Conservation (phyloP, 2,797 vertebrate species). For the Sorex maritimensis region DNA sequence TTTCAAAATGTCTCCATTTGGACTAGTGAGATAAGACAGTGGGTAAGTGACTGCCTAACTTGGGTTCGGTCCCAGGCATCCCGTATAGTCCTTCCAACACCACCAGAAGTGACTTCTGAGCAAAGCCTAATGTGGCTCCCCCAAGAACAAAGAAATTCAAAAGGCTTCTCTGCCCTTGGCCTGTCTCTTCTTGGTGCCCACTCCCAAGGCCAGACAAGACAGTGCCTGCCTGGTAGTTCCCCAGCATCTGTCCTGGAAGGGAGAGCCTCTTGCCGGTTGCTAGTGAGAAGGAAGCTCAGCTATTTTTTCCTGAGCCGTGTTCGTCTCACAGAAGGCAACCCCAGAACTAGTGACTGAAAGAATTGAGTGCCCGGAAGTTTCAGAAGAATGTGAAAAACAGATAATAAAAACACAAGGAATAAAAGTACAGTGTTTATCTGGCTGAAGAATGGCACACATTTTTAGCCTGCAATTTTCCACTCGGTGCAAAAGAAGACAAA, state of each 20-base stretch:
- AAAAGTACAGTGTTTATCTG: slow-evolving; percentile 14
- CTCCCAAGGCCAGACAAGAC: not conserved
- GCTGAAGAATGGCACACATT: not conserved
- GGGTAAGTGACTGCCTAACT: no score
- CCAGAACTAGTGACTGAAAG: not conserved
- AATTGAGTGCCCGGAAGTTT: not conserved
- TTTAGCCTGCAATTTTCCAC: slow-evolving; percentile 26
- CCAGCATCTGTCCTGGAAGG: not conserved
- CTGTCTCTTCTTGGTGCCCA: not conserved
- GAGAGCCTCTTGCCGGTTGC: no score
- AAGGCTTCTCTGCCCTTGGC: not conserved
- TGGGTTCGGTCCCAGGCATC: no score
- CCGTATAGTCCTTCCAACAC: no score
- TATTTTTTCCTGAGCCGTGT: not conserved
- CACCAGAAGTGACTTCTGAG: no score
- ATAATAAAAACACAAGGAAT: not conserved
- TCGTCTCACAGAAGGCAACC: not conserved
- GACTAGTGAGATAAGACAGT: no score
- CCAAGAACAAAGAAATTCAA: not conserved
- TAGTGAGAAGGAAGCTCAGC: not conserved
- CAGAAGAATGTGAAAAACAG: not conserved
- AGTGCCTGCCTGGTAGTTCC: not conserved
- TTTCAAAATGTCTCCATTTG: slow-evolving; percentile 37
- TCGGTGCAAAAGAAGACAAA: slow-evolving; percentile 12
- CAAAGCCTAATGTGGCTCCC: no score